Percentiles rank a stretch among this genome's conserved stretches.
These are phyloP conservation scores for Apostichopus californicus DNA, from an alignment of 35 echinoderm and acorn worm species.

Conservation along the genomic window DNA sequence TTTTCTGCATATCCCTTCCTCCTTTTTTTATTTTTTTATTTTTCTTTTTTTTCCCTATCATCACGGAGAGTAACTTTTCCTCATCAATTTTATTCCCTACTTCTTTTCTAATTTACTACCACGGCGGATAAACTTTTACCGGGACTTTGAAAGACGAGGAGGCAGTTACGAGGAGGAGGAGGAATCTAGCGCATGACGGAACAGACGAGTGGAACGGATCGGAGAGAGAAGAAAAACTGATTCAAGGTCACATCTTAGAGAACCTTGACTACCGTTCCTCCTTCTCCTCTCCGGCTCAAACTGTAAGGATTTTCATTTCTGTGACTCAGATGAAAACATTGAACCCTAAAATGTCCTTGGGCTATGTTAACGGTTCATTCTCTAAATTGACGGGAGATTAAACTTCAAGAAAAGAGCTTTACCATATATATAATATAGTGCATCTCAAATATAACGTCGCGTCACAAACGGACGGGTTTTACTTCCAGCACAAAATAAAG, in stretches of 20 bases:
- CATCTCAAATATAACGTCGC: neutral
- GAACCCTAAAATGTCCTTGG: neutral
- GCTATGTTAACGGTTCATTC: slow-evolving; percentile 13
- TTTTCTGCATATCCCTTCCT: neutral
- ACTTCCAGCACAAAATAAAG: neutral
- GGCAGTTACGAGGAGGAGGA: neutral
- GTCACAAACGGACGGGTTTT: neutral
- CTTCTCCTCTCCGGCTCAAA: neutral
- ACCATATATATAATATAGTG: neutral
- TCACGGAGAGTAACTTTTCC: neutral
- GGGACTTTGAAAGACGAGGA: too few species aligned
- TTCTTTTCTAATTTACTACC: neutral
- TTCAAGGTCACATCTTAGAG: neutral
- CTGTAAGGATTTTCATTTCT: neutral
- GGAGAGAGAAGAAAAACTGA: neutral
- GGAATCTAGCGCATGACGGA: neutral
- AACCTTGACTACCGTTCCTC: neutral
- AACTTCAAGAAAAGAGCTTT: neutral
- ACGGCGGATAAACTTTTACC: too few species aligned
- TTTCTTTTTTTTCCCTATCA: neutral
- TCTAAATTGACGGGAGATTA: slow-evolving; percentile 13
- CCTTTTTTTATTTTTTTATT: neutral
- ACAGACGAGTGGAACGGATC: neutral
- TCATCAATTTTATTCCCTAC: neutral
- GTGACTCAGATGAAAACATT: slow-evolving; percentile 16